Evolutionary conservation across 2,888 invertebrate species (phyloP), one percentile per base, ranked within the genome.

Genomic region (Chesias legatella): DNA sequence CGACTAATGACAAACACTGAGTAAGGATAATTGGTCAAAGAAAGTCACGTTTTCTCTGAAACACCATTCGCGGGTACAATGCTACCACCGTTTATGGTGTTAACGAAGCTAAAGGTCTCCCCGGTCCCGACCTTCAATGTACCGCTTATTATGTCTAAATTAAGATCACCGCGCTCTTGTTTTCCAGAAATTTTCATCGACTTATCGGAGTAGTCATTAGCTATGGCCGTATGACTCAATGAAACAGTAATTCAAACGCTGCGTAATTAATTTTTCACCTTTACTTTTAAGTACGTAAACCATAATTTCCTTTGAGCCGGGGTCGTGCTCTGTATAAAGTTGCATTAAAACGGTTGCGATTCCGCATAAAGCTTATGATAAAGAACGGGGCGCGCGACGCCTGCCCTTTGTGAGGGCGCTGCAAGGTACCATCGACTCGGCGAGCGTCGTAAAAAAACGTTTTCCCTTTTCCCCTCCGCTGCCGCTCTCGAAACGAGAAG

Each of bases 371-470:
- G 67, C 63, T 68, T 66, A 67, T 67, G 73, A 74, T 77, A 76
- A 75, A 74, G 67, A 67, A 58, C 53, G 53, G 62, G 66, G 61
- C 62, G 62, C 63, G 60, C 63, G 59, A 46, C 54, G 65, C 44
- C 54, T 51, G 63, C 60, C 66, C 70, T 80, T 80, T 83, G 76
- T 79, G 59, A 63, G 58, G 54, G 53, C 54, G 59, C 60, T 63
- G 23, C 58, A 56, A 73, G 67, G 66, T 70, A 51, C 58, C 51
- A 58, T 72, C 63, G 66, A 54, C 66, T 55, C 66, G 52, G 67
- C 67, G 68, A 73, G 72, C 73, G 77, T 74, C 67, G 68, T 70
- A 71, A 77, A 79, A 84, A 82, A 81, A 73, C 80, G 79, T 63
- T 69, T 69, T 63, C 59, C 58, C 70, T 40, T 36, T 41, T 40